Percentiles rank a stretch among this genome's conserved stretches.
phyloP scores from a whole-genome alignment of 1,140 invertebrate genomes.

The Ips typographus region DNA sequence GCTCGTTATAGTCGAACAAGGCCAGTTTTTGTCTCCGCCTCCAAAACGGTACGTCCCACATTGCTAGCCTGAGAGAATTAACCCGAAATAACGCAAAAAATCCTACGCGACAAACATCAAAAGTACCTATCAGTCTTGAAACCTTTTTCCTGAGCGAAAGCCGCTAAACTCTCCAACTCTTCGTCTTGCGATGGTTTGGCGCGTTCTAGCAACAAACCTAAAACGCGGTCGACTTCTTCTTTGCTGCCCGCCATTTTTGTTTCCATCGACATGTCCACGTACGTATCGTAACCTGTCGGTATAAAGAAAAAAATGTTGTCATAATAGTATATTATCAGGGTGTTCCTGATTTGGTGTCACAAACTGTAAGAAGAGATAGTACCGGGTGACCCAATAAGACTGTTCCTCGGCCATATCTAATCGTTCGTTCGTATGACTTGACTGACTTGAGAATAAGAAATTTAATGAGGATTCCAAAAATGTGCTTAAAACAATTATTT shows the following conservation, averaged over 20 bases:
- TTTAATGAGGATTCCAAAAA: no score
- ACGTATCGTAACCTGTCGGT: slow-evolving; percentile 71
- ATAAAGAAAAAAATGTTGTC: not conserved
- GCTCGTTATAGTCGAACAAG: slow-evolving; percentile 69
- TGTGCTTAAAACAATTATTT: no score
- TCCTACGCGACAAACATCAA: not conserved
- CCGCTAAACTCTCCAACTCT: slow-evolving; percentile 72
- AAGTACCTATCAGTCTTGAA: slow-evolving; percentile 58
- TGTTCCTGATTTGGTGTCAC: no score
- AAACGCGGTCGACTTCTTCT: slow-evolving; percentile 72
- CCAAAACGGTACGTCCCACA: slow-evolving; percentile 90
- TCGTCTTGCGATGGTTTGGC: slow-evolving; percentile 72
- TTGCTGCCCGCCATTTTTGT: slow-evolving; percentile 90
- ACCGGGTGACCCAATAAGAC: no score
- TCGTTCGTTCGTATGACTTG: no score
- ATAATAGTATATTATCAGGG: no score
- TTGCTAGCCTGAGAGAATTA: slow-evolving; percentile 56
- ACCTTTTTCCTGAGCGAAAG: slow-evolving; percentile 75
- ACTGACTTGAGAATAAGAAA: no score
- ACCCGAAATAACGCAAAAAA: not conserved
- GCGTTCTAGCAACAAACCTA: slow-evolving; percentile 68
- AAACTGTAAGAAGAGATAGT: no score
- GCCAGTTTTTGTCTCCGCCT: slow-evolving; percentile 67
- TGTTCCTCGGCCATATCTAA: no score
- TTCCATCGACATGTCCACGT: slow-evolving; percentile 85